Percentiles rank a stretch among this genome's conserved stretches.
Evolutionary conservation across 2,888 invertebrate species (phyloP).

Genomic region (Cancer borealis): DNA sequence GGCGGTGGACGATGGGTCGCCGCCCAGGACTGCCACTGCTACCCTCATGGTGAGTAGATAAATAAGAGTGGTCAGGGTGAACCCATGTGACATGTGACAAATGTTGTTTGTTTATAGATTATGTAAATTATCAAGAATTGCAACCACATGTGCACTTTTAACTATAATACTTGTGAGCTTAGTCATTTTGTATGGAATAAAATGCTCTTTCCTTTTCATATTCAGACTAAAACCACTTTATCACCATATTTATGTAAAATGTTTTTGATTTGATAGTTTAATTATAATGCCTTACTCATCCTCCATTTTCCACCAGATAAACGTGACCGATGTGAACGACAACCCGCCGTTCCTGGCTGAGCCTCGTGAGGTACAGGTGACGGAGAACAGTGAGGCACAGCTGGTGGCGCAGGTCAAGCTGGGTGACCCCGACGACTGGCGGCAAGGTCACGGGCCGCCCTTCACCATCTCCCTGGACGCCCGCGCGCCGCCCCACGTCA

Average conservation of each 20-base stretch:
- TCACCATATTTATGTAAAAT: no score
- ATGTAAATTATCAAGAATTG: no score
- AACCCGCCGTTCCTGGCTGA: conserved; percentile 66
- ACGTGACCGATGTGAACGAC: conserved; percentile 73
- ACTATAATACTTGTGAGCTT: no score
- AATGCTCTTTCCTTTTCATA: no score
- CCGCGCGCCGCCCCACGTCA: conserved; percentile 54
- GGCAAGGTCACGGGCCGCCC: conserved; percentile 70
- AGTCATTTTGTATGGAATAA: no score
- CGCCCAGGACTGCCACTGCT: conserved; percentile 55
- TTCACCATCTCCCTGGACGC: conserved; percentile 68
- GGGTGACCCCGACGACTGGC: conserved; percentile 73
- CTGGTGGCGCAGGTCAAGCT: conserved; percentile 56
- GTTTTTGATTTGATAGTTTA: no score
- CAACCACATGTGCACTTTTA: no score
- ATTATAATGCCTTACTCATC: no score
- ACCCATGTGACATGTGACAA: no score
- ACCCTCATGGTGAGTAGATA: conserved; percentile 43
- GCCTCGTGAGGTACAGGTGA: conserved; percentile 48
- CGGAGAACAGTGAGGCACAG: conserved; percentile 56
- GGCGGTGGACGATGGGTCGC: conserved; percentile 55
- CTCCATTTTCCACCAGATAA: conserved; percentile 44
- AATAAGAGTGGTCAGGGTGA: no score
- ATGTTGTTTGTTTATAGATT: no score
- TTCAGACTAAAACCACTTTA: no score